Evolutionary conservation across 23 tunicate genomes (phyloP).

Genomic region (Trididemnum nubilum): DNA sequence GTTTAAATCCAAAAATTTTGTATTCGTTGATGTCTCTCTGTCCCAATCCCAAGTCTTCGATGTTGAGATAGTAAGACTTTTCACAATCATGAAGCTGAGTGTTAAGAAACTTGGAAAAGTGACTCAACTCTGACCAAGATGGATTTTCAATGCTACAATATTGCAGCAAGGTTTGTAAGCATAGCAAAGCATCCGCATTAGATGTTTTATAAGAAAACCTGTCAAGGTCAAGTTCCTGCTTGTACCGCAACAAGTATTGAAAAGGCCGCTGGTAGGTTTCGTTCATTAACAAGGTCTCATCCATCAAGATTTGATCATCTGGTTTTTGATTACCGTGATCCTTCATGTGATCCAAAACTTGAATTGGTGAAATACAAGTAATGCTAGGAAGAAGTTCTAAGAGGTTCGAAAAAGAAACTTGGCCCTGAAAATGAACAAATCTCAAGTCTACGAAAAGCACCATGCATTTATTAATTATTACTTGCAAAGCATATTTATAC

Average conservation of each 20-base stretch:
- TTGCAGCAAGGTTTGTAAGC: slow-evolving; percentile 41
- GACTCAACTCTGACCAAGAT: slow-evolving; percentile 68
- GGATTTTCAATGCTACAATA: slow-evolving; percentile 64
- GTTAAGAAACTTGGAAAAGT: slow-evolving; percentile 61
- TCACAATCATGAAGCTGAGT: slow-evolving; percentile 63
- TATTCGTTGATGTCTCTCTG: not conserved
- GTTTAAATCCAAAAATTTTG: slow-evolving; percentile 40
- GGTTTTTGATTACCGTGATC: slow-evolving; percentile 13
- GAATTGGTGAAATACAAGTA: slow-evolving; percentile 37
- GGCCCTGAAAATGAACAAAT: too few relatives aligned
- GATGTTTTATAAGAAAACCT: slow-evolving; percentile 36
- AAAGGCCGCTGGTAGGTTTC: slow-evolving; percentile 58
- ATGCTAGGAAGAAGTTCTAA: too few relatives aligned
- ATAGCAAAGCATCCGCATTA: slow-evolving; percentile 19
- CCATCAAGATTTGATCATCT: slow-evolving; percentile 26
- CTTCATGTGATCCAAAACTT: not conserved
- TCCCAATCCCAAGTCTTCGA: not conserved
- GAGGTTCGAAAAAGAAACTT: slow-evolving; percentile 9
- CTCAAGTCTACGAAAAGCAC: too few relatives aligned
- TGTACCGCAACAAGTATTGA: slow-evolving; percentile 39
- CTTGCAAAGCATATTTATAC: not conserved
- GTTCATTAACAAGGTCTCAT: slow-evolving; percentile 12
- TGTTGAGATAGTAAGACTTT: slow-evolving; percentile 49
- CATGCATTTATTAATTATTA: too few relatives aligned
- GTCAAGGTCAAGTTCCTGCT: slow-evolving; percentile 26